Percentiles rank a stretch among this genome's conserved stretches.
These are phyloP conservation scores for Prosapia bicincta DNA, from an alignment of 2,888 invertebrate genomes.

Conservation along the genomic window DNA sequence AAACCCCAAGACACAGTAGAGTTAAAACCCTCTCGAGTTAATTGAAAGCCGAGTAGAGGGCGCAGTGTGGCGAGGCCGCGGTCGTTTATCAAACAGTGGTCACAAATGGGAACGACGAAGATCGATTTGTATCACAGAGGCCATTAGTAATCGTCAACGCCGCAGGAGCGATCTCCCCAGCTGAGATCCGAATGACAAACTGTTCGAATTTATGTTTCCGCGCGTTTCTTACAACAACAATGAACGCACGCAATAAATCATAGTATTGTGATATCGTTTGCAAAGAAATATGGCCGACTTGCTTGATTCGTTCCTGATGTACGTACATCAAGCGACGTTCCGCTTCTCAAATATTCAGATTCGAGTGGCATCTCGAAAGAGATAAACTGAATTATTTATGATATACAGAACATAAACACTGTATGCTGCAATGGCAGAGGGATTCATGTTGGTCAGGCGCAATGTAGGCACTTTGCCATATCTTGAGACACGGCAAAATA, in stretches of 20 bases:
- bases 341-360: too few relatives aligned
- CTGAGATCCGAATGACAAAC: background rate
- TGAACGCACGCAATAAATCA: background rate
- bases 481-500: background rate
- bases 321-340: background rate
- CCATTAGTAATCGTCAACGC: conserved; percentile 2
- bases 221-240: background rate
- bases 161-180: background rate
- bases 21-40: background rate
- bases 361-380: too few relatives aligned
- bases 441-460: background rate
- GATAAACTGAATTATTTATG: too few relatives aligned
- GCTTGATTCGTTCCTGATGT: background rate
- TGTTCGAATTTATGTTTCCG: background rate
- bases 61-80: background rate
- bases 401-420: too few relatives aligned
- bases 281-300: background rate
- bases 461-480: background rate
- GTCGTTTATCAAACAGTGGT: background rate
- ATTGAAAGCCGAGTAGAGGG: background rate
- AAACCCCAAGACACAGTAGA: background rate
- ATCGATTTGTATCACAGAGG: background rate
- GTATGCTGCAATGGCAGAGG: too few relatives aligned
- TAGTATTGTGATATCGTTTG: background rate
- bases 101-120: background rate